A percentile compares a stretch with the other conserved stretches of the same genome.
Evolutionary conservation across 2,888 invertebrate genomes (phyloP).

Genomic region (Palloptera scutellata): DNA sequence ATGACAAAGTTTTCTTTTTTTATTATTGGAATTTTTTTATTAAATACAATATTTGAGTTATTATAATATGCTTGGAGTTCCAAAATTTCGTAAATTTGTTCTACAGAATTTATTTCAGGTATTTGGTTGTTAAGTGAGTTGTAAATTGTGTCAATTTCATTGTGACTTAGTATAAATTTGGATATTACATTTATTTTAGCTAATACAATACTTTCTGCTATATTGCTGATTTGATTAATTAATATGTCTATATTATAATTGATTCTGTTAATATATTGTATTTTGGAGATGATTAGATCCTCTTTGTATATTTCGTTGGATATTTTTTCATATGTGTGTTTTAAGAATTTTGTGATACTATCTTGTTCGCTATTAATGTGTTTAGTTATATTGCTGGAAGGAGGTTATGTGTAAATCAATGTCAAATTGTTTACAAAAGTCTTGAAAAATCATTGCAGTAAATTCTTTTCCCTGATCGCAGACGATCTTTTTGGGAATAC

Average conservation of each 20-base stretch:
- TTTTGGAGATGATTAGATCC: not conserved
- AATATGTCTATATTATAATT: too few relatives aligned
- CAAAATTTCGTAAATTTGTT: slow-evolving; percentile 36
- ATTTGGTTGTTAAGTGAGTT: slow-evolving; percentile 27
- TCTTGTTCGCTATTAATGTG: slow-evolving; percentile 6
- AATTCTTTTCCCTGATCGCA: slow-evolving; percentile 34
- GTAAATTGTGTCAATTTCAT: slow-evolving; percentile 19
- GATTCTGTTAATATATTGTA: slow-evolving; percentile 3
- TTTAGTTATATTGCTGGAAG: slow-evolving; percentile 18
- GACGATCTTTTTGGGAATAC: slow-evolving; percentile 34
- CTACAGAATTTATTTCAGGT: slow-evolving; percentile 27
- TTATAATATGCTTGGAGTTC: too few relatives aligned
- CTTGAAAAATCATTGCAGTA: slow-evolving; percentile 28
- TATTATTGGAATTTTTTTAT: too few relatives aligned
- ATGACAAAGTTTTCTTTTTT: too few relatives aligned
- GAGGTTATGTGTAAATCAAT: slow-evolving; percentile 31
- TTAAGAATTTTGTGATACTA: not conserved
- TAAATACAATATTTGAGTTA: too few relatives aligned
- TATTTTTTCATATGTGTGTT: slow-evolving; percentile 5
- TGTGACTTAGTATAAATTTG: slow-evolving; percentile 30
- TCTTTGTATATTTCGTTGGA: not conserved
- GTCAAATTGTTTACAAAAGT: slow-evolving; percentile 32
- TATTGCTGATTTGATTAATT: too few relatives aligned
- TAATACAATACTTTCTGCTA: too few relatives aligned
- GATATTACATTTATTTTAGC: too few relatives aligned